Conservation (phyloP, 2,888 invertebrate species). For the Heliconius ethilla region DNA sequence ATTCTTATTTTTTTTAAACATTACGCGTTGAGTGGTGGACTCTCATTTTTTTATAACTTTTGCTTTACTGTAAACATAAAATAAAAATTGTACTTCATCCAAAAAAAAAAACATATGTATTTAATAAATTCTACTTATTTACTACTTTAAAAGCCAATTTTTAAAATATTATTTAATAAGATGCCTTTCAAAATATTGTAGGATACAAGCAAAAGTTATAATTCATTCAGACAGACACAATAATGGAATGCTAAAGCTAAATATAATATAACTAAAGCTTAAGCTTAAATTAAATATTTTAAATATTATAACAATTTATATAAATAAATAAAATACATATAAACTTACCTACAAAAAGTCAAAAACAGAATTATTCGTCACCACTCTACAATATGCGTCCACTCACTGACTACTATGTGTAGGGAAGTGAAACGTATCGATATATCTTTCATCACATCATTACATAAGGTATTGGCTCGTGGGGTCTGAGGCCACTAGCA, state of each 20-base stretch:
- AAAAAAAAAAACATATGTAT: no score
- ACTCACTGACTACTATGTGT: slow-evolving; percentile 4
- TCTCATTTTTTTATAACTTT: neutral
- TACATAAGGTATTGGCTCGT: slow-evolving; percentile 20
- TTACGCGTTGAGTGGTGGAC: neutral
- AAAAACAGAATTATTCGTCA: slow-evolving; percentile 4
- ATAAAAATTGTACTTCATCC: no score
- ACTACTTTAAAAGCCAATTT: neutral
- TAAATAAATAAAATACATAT: neutral
- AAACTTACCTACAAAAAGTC: slow-evolving; percentile 1
- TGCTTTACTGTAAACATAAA: no score
- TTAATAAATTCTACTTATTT: no score
- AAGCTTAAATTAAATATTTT: neutral
- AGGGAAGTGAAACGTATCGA: slow-evolving; percentile 32
- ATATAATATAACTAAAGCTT: neutral
- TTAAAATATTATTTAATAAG: neutral
- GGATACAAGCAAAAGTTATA: neutral
- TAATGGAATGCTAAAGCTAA: neutral
- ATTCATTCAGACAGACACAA: neutral
- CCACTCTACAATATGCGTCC: slow-evolving; percentile 14
- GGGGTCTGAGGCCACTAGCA: slow-evolving; percentile 7
- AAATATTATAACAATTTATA: neutral
- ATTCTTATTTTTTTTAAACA: neutral
- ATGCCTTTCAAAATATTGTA: no score
- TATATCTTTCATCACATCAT: slow-evolving; percentile 18